phyloP scores from a whole-genome alignment of 2,888 invertebrate genomes.

The Unio delphinus region DNA sequence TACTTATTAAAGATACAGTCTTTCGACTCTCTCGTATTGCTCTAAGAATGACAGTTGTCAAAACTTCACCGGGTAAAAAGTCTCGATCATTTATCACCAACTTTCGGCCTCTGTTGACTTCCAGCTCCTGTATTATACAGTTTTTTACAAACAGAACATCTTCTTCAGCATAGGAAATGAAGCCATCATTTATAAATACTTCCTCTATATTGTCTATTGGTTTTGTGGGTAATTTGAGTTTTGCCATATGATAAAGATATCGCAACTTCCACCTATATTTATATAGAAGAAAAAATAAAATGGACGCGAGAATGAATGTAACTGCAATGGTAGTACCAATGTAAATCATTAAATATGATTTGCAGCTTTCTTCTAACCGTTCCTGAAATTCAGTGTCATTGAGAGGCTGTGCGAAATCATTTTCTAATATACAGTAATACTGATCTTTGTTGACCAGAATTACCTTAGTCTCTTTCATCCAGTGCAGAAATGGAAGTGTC shows the following conservation, averaged over 20 bases:
- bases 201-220: constrained; percentile 3
- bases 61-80: constrained; percentile 39
- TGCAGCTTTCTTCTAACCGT: constrained; percentile 17
- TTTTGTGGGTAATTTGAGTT: constrained; percentile 13
- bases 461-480: constrained; percentile 15
- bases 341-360: constrained; percentile 15
- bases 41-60: constrained; percentile 39
- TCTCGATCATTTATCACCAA: constrained; percentile 36
- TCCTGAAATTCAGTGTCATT: constrained; percentile 8
- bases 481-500: constrained; percentile 18
- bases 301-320: constrained; percentile 11
- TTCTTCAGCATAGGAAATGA: constrained; percentile 42
- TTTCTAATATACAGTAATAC: constrained; percentile 21
- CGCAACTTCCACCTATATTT: constrained; percentile 23
- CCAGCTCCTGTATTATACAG: constrained; percentile 32
- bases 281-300: constrained; percentile 14
- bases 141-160: constrained; percentile 29
- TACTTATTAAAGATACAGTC: constrained; percentile 38
- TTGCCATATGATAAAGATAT: constrained; percentile 33
- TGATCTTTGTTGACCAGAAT: constrained; percentile 7
- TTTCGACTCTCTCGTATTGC: constrained; percentile 43
- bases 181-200: constrained; percentile 39
- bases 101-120: constrained; percentile 13
- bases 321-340: constrained; percentile 6
- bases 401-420: constrained; percentile 8